Evolutionary conservation across 2,797 vertebrate species (phyloP), one percentile per base, ranked within the genome.

Genomic region (Uromys caudimaculatus): DNA sequence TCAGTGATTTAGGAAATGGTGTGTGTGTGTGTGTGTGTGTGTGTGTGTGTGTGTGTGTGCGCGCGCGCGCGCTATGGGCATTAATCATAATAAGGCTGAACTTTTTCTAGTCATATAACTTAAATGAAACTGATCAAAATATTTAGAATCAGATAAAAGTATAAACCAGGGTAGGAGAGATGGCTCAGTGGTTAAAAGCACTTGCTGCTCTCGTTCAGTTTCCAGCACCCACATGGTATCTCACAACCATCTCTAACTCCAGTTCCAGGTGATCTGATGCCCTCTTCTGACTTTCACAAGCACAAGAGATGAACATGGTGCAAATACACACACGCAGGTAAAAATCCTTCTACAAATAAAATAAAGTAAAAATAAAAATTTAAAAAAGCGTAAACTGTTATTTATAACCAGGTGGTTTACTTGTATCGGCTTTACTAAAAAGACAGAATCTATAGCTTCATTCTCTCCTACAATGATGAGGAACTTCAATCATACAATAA

Each of bases 91-190:
- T 27, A 84, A 32, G 44, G 0, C 2, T n/a, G 27, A 38, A 29
- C 14, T 52, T 84, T 27, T 44, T 58, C 75, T 79, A 64, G 64
- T 44, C n/a, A 69, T 21, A 9, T 17, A 90, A 79, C 35, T 84
- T 82, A n/a, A 6, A 71, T 60, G 44, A 95, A 96, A 92, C 56
- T 58, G 64, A 93, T 85, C 24, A 89, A 87, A 93, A 81, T 32
- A 17, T 76, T 89, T 67, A 90, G 35, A 12, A 9, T 64, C 76
- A 93, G 24, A 54, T 5, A 21, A 92, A 88, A 11, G 8, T 32
- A 50, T 29, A 90, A 89, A 47, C 32, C 62, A 67, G 60, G 47
- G 56, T 3, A 35, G 60, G 60, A 85, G 19, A 50, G 60, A 85
- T 9, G 32, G 29, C 41, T 64, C 41, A 67, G 62, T 67, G 60